A percentile compares a stretch with the other conserved stretches of the same genome.
phyloP scores from a whole-genome alignment of 2,113 vertebrate genomes.

The Saccopteryx leptura region DNA sequence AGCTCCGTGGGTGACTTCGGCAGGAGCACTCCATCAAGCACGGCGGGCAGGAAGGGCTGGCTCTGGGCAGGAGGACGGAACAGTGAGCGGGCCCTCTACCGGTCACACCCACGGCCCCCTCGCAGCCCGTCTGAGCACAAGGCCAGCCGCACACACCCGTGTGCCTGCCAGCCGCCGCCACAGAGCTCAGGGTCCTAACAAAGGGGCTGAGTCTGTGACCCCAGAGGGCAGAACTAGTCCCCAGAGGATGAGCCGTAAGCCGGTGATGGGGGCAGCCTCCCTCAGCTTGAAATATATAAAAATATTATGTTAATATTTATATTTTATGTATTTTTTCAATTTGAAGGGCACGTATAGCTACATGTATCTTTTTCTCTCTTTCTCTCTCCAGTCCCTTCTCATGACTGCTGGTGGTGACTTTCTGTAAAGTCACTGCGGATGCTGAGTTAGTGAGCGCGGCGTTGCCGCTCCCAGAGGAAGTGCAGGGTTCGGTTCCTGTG shows the following conservation, averaged over 20 bases:
- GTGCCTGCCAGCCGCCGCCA: rapidly evolving
- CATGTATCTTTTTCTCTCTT: rapidly evolving
- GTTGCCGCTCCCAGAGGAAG: background rate
- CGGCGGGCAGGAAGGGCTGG: background rate
- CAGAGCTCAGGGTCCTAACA: background rate
- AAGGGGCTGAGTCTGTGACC: background rate
- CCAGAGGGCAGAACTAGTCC: background rate
- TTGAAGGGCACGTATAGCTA: background rate
- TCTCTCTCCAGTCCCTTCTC: background rate
- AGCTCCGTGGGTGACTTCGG: conserved; percentile 64
- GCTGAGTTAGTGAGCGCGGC: rapidly evolving
- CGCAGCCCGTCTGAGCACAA: background rate
- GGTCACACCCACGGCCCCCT: rapidly evolving
- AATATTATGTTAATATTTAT: background rate
- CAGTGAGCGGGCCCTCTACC: rapidly evolving
- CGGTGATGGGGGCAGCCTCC: background rate
- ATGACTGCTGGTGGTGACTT: no score
- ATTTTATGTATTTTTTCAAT: background rate
- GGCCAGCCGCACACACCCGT: background rate
- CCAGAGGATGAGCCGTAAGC: no score
- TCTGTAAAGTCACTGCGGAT: background rate
- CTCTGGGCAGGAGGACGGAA: conserved; percentile 18
- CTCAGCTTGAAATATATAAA: background rate
- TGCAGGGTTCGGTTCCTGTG: background rate
- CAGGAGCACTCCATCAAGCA: conserved; percentile 66